Evolutionary conservation across 2,113 vertebrate species (phyloP), one percentile per base, ranked within the genome.

Genomic region (Mastomys coucha): DNA sequence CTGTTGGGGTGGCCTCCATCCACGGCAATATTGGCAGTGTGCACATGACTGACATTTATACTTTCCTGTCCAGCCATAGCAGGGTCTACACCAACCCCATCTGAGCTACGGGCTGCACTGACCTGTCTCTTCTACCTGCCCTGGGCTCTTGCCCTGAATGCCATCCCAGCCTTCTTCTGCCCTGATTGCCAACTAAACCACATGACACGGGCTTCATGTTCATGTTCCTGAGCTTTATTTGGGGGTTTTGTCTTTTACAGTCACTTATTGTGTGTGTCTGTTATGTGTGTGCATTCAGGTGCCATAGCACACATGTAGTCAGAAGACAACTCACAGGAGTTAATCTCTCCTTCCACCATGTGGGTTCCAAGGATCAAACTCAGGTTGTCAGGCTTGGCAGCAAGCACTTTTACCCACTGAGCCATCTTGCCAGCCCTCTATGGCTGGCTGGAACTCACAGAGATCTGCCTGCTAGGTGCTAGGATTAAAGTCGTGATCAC

Each of bases 131-230:
- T 13, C 31, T 17, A 0, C 45, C n/a, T 11, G 26, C 45, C 49
- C 11, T 39, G 19, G 33, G 49, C 60, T 58, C 78, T 58, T 33
- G 31, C 16, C 24, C 7, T n/a, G 39, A 49, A 28, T 0, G 1
- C 33, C 13, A 9, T 9, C 70, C 11, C 10, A 16, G 53, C 45
- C 45, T 22, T 7, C 63, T 22, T 14, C 7, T 22, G 67, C 17
- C 60, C 58, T 0, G 9, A 51, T 42, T 78, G 53, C 88, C 17
- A 0, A 11, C 72, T 13, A 0, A 0, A 31, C n/a, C n/a, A 6
- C 28, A 0, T 4, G 1, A 5, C 9, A 56, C 63, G 0, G 36
- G 14, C 36, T 31, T 24, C 7, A 0, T 14, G 33, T 49, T 67
- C 26, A 39, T 1, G 3, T 26, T n/a, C 22, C n/a, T 73, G 63